These are phyloP conservation scores for Panagrolaimus sp. DNA, from an alignment of 1,140 invertebrate species.

Conservation along the genomic window DNA sequence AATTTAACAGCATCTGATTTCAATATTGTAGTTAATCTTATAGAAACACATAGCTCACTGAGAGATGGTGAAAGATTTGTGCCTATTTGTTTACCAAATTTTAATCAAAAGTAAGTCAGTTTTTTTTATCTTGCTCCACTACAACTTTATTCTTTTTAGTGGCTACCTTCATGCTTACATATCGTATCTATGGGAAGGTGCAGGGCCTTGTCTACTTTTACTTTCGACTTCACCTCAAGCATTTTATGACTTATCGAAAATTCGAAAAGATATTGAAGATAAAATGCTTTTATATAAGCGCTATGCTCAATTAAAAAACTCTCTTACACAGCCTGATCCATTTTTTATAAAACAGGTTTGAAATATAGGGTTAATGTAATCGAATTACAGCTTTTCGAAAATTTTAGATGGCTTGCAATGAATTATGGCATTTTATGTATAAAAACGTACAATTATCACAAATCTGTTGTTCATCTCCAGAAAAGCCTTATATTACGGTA, in stretches of 20 bases:
- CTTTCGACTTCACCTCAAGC: slow-evolving; percentile 28
- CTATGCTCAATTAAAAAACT: slow-evolving; percentile 20
- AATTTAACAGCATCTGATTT: slow-evolving; percentile 39
- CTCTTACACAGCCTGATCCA: slow-evolving; percentile 33
- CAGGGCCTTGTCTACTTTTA: slow-evolving; percentile 37
- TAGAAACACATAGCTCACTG: slow-evolving; percentile 39
- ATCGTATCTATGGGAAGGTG: slow-evolving; percentile 45
- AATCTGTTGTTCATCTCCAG: slow-evolving; percentile 43
- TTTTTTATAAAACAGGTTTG: slow-evolving; percentile 37
- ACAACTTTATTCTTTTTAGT: slow-evolving; percentile 24
- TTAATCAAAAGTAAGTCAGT: slow-evolving; percentile 33
- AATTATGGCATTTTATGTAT: slow-evolving; percentile 46
- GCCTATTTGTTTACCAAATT: slow-evolving; percentile 41
- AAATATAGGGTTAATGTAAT: no score
- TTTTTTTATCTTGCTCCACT: slow-evolving; percentile 16
- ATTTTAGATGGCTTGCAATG: slow-evolving; percentile 23
- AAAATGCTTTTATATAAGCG: slow-evolving; percentile 32
- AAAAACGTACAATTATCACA: slow-evolving; percentile 37
- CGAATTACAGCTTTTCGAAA: neutral
- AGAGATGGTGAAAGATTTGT: slow-evolving; percentile 40
- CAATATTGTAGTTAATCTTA: slow-evolving; percentile 44
- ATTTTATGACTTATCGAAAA: slow-evolving; percentile 24
- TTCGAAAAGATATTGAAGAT: slow-evolving; percentile 27
- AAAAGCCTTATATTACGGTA: slow-evolving; percentile 38
- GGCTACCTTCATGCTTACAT: slow-evolving; percentile 41